Evolutionary conservation across 2,113 vertebrate species (phyloP).

Genomic region (Gambusia affinis): DNA sequence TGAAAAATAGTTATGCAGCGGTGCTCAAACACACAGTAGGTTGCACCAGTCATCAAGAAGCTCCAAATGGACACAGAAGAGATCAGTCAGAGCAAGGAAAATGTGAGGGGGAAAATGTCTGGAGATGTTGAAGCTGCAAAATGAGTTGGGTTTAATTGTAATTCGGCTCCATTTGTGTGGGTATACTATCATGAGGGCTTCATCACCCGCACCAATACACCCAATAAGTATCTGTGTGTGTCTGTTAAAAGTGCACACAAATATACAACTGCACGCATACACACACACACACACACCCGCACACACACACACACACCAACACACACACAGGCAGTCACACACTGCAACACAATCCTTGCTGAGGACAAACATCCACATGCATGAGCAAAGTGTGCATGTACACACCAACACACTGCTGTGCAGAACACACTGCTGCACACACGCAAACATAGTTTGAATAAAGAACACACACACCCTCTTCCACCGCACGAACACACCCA

Average conservation of each 20-base stretch:
- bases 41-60: conserved; percentile 24
- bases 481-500: conserved; percentile 37
- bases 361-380: conserved; percentile 54
- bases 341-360: conserved; percentile 46
- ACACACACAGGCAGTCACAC: conserved; percentile 23
- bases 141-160: conserved; percentile 63
- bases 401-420: conserved; percentile 50
- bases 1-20: conserved; percentile 1
- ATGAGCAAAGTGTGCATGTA: conserved; percentile 46
- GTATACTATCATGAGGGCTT: conserved; percentile 67
- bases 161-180: conserved; percentile 63
- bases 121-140: conserved; percentile 50
- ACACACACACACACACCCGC: conserved; percentile 17
- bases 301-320: conserved; percentile 11
- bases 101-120: conserved; percentile 39
- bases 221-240: conserved; percentile 34
- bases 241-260: conserved; percentile 28
- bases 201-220: conserved; percentile 64
- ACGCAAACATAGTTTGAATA: conserved; percentile 36
- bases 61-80: conserved; percentile 22
- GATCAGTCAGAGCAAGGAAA: conserved; percentile 29
- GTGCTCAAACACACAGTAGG: conserved; percentile 7
- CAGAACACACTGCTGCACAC: conserved; percentile 46
- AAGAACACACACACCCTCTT: conserved; percentile 60
- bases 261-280: background rate